Base-by-base conservation (phyloP, 2,113 vertebrate species). In the Aspidoscelis tigris region DNA sequence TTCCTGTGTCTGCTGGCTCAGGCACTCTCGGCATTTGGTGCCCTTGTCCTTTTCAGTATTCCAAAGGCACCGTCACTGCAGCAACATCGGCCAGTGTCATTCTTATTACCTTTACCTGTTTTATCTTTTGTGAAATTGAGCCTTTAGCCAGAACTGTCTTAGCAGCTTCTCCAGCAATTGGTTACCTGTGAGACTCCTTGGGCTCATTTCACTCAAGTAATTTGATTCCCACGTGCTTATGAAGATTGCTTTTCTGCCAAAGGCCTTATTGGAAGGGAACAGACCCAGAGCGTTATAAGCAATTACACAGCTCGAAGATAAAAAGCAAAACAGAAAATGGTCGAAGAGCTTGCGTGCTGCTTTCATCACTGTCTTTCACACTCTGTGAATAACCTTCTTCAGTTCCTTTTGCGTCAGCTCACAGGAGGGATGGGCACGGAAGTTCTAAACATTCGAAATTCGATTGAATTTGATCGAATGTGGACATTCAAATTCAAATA, bases 111-210 rank as follows among this genome's bases (percentile, higher is more conserved):
- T 95, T 95, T 89, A 94, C 93, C 91, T 95, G 94, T 94, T 95
- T 95, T 96, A 96, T 96, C 94, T 95, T 94, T 95, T 94, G 92
- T 94, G 95, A 95, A 96, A 95, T 92, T 93, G 94, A 93, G 94
- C 92, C 92, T 92, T 96, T 91, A 93, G 91, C 92, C 88, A 93
- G 91, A 94, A 94, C 94, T 93, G 92, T 93, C 89, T 90, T 93
- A 96, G 92, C 93, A 88, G 91, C 92, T 94, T 91, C 93, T 95
- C 92, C 84, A 90, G 92, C 90, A 94, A 95, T 94, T 93, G 88
- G 92, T 95, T 95, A 96, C 94, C 89, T 69, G 89, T 86, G 82
- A 95, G 88, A 61, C 89, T 95, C 80, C 95, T 95, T 85, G 53
- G 95, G 92, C 94, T 96, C 94, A 95, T 96, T 96, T 94, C 93